Base-by-base conservation (phyloP, 92 coral and sea anemone genomes). In the Desmophyllum pertusum region DNA sequence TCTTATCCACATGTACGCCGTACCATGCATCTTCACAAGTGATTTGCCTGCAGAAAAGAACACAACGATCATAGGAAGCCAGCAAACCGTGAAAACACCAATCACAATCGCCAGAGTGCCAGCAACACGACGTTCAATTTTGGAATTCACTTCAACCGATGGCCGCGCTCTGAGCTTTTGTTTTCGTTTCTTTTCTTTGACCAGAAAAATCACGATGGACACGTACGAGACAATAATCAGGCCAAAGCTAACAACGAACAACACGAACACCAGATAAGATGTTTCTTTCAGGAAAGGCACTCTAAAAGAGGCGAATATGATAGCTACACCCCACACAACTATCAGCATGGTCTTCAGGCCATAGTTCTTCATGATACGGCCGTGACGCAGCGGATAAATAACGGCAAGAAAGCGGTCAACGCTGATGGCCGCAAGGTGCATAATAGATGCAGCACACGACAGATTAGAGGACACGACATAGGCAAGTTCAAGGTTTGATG, bases 1-100 rank as follows among this genome's bases (percentile, higher is more conserved):
- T 61, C 91, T 74, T n/a, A 88, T 83, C 91, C 91, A 88, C 91
- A 88, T 88, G 80, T 82, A 88, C 25, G 91, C 85, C 7, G 81
- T 43, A 5, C 91, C 86, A 62, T 84, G 52, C 43, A 88, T 77
- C 29, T 88, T 69, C n/a, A 88, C 84, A 19, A 79, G 79, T 17
- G 85, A 70, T 31, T 76, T 61, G 6, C 75, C 91, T 31, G 87
- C 45, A 11, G 59, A 43, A 46, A 81, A 88, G 84, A 88, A 83
- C 13, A 73, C 71, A 29, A 72, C 74, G 55, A 83, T 72, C 79
- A 88, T 63, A 1, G 90, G 90, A 40, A 86, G 57, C 90, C 90
- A 86, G 40, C 80, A 80, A 7, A 70, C 75, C 4, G 87, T 46
- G 37, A 87, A 87, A 21, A 81, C 38, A 59, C 70, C 79, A 48